A percentile compares a stretch with the other conserved stretches of the same genome.
phyloP scores from a whole-genome alignment of 1,140 invertebrate species.

The silkworm (Bombyx mori) region DNA sequence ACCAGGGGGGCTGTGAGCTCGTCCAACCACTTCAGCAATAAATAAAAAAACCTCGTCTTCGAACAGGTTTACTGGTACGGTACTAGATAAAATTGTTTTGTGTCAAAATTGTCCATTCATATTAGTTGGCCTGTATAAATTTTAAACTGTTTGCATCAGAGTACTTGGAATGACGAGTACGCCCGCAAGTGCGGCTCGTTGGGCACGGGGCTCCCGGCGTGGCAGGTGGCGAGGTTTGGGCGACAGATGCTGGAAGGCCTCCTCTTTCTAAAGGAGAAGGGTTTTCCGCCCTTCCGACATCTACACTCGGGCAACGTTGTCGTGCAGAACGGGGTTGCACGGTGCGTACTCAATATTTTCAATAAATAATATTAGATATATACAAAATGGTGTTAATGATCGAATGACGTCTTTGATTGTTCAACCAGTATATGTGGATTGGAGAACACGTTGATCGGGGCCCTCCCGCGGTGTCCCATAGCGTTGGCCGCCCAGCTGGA shows the following conservation, averaged over 20 bases:
- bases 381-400: neutral
- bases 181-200: slow-evolving; percentile 39
- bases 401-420: neutral
- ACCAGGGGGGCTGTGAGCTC: no score
- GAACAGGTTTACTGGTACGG: no score
- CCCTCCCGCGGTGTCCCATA: slow-evolving; percentile 73
- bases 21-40: no score
- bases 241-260: slow-evolving; percentile 90
- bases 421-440: slow-evolving; percentile 79
- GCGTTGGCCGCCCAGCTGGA: slow-evolving; percentile 50
- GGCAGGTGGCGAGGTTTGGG: slow-evolving; percentile 88
- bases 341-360: slow-evolving; percentile 38
- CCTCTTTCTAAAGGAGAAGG: slow-evolving; percentile 87
- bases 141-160: slow-evolving; percentile 24
- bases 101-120: no score
- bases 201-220: slow-evolving; percentile 76
- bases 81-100: no score
- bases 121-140: no score
- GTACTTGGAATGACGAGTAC: slow-evolving; percentile 65
- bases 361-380: neutral
- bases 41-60: no score
- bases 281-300: slow-evolving; percentile 89
- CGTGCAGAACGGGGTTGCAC: slow-evolving; percentile 89
- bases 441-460: slow-evolving; percentile 88
- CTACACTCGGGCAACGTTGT: slow-evolving; percentile 93